Evolutionary conservation across 2,888 invertebrate genomes (phyloP).

Genomic region (Brenthis daphne): DNA sequence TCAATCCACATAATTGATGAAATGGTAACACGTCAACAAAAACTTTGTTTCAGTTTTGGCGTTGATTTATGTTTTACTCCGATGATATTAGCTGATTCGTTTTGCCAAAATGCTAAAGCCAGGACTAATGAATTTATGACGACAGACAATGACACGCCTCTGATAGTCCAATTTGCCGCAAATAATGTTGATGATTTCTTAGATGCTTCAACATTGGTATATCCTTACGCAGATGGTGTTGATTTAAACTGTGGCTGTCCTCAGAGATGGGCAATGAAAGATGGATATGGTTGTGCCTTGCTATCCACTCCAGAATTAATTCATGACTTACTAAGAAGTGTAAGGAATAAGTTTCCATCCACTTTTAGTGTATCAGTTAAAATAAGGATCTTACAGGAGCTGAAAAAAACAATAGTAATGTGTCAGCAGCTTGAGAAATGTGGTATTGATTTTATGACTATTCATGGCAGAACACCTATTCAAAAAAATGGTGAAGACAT

Average conservation of each 20-base stretch:
- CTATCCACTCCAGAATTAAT: constrained; percentile 92
- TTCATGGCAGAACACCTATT: constrained; percentile 95
- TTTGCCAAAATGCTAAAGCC: constrained; percentile 93
- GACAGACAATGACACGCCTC: constrained; percentile 88
- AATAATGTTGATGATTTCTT: constrained; percentile 91
- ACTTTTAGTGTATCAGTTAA: constrained; percentile 95
- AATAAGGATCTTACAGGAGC: constrained; percentile 90
- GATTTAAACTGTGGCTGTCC: constrained; percentile 99
- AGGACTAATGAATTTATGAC: constrained; percentile 92
- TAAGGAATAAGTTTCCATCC: constrained; percentile 86
- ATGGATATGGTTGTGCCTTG: constrained; percentile 93
- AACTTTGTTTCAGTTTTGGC: constrained; percentile 84
- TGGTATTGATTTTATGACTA: constrained; percentile 93
- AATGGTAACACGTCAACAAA: constrained; percentile 22
- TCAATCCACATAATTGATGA: not conserved
- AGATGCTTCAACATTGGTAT: constrained; percentile 91
- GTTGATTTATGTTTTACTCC: constrained; percentile 97
- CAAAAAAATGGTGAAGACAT: constrained; percentile 89
- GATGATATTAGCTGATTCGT: constrained; percentile 98
- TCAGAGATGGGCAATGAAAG: constrained; percentile 96
- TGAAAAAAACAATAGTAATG: constrained; percentile 88
- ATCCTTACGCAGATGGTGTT: constrained; percentile 93
- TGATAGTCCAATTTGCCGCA: constrained; percentile 97
- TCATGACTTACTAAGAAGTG: constrained; percentile 89
- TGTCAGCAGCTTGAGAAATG: constrained; percentile 91